phyloP scores from a whole-genome alignment of 2,797 vertebrate genomes.

The Melanotaenia trifasciata region DNA sequence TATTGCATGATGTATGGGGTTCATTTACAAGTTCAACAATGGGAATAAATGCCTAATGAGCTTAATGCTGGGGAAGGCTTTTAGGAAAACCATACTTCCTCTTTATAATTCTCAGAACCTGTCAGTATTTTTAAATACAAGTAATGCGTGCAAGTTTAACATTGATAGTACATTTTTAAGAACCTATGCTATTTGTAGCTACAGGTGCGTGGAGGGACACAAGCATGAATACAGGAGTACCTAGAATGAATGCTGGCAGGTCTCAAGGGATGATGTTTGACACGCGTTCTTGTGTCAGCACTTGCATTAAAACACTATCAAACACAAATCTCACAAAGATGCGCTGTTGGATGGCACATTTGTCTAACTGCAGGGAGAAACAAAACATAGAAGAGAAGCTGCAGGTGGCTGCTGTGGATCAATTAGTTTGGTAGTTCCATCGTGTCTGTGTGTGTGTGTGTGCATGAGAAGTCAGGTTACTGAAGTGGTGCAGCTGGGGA shows the following conservation, averaged over 20 bases:
- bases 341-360: constrained; percentile 50
- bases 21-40: constrained; percentile 63
- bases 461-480: constrained; percentile 13
- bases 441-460: constrained; percentile 11
- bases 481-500: constrained; percentile 30
- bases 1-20: constrained; percentile 65
- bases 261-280: constrained; percentile 35
- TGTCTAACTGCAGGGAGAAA: constrained; percentile 40
- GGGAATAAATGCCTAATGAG: constrained; percentile 52
- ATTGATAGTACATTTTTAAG: constrained; percentile 5
- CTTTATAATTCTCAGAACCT: constrained; percentile 18
- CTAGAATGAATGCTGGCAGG: constrained; percentile 37
- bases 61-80: constrained; percentile 49
- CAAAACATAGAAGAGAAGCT: constrained; percentile 44
- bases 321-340: constrained; percentile 36
- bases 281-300: not conserved
- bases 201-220: constrained; percentile 18
- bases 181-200: constrained; percentile 40
- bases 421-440: constrained; percentile 35
- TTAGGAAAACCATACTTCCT: constrained; percentile 8
- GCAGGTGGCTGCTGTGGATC: constrained; percentile 57
- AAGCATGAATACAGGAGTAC: constrained; percentile 7
- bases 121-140: constrained; percentile 7
- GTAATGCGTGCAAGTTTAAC: constrained; percentile 1
- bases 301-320: constrained; percentile 1